These are phyloP conservation scores for Meiosimyza decipiens DNA, from an alignment of 2,888 invertebrate genomes.

Conservation along the genomic window DNA sequence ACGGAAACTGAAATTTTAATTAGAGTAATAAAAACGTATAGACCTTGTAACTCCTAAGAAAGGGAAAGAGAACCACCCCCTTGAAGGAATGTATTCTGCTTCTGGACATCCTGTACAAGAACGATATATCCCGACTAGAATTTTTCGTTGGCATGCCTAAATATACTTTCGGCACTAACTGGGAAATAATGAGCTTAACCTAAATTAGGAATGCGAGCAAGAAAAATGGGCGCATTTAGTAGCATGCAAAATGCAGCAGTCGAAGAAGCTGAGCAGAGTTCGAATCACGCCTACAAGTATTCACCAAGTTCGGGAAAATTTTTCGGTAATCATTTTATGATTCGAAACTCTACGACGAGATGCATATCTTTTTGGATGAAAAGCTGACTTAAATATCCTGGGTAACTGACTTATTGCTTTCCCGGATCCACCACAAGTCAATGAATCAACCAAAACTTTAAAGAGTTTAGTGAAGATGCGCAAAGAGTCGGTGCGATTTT, in stretches of 20 bases:
- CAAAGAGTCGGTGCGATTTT: conserved; percentile 94
- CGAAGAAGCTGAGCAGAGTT: conserved; percentile 87
- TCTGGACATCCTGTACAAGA: no score
- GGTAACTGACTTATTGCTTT: conserved; percentile 98
- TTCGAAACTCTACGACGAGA: conserved; percentile 98
- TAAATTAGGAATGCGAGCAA: no score
- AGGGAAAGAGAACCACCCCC: no score
- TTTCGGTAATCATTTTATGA: conserved; percentile 97
- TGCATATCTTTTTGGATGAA: conserved; percentile 98
- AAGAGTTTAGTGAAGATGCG: conserved; percentile 96
- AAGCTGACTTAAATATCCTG: conserved; percentile 95
- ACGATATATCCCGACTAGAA: no score
- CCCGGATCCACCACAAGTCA: conserved; percentile 95
- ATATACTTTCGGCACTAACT: no score
- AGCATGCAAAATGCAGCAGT: conserved; percentile 89
- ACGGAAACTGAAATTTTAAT: no score
- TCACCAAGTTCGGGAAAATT: conserved; percentile 96
- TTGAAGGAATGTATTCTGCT: no score
- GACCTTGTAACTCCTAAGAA: no score
- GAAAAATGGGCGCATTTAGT: conserved; percentile 83
- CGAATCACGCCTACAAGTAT: conserved; percentile 90
- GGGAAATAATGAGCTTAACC: no score
- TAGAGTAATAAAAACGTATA: no score
- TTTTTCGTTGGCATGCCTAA: no score
- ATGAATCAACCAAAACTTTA: conserved; percentile 96